Evolutionary conservation across 2,113 vertebrate genomes (phyloP).

Genomic region (Columba livia): DNA sequence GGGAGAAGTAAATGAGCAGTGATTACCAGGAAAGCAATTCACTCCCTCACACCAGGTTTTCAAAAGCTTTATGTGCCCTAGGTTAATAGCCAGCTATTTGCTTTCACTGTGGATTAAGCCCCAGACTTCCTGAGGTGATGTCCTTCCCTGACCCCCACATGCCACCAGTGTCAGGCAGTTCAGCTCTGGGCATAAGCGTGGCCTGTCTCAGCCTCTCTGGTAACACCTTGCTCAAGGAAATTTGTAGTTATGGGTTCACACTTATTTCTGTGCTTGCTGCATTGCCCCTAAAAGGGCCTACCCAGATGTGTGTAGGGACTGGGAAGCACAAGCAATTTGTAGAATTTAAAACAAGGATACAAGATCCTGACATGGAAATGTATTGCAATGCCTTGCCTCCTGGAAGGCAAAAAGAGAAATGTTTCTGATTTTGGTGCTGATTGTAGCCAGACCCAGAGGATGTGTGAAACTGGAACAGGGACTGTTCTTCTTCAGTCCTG

Average conservation of each 20-base stretch:
- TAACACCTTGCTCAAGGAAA: background rate
- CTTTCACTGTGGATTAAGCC: constrained; percentile 6
- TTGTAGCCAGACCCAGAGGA: background rate
- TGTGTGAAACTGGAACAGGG: background rate
- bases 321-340: background rate
- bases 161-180: background rate
- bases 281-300: background rate
- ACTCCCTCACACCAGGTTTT: constrained; percentile 33
- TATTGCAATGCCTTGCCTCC: background rate
- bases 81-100: constrained; percentile 30
- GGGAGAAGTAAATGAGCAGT: constrained; percentile 29
- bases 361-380: background rate
- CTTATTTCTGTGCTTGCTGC: background rate
- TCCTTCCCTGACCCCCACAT: background rate
- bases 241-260: background rate
- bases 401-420: background rate
- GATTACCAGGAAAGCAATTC: constrained; percentile 25
- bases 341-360: background rate
- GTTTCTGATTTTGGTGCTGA: background rate
- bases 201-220: background rate
- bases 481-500: background rate
- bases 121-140: background rate
- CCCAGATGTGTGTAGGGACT: background rate
- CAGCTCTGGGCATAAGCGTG: rapidly evolving
- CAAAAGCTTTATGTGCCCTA: constrained; percentile 4